phyloP scores from a whole-genome alignment of 2,888 invertebrate species.

The Scaptomyza flava region DNA sequence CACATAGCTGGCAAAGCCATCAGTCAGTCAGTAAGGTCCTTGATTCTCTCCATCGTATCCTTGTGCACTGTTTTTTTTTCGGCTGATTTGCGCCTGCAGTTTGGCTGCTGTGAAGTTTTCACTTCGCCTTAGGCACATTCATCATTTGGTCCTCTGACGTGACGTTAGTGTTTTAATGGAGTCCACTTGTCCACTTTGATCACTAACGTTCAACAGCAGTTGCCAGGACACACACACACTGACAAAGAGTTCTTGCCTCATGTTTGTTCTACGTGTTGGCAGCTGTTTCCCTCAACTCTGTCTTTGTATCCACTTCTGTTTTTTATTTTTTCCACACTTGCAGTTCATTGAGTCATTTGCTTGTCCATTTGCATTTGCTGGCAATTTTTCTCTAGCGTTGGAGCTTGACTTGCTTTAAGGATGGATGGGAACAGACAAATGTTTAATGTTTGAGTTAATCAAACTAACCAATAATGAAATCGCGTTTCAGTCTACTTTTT shows the following conservation, averaged over 20 bases:
- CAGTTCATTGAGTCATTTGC: slow-evolving; percentile 67
- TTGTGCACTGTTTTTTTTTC: slow-evolving; percentile 41
- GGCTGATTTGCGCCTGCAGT: slow-evolving; percentile 57
- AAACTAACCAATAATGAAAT: too few relatives aligned
- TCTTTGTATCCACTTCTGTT: background rate
- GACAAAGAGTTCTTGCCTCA: slow-evolving; percentile 6
- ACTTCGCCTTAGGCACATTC: slow-evolving; percentile 71
- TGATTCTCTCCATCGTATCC: slow-evolving; percentile 39
- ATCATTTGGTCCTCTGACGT: slow-evolving; percentile 76
- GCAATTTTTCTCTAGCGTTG: slow-evolving; percentile 55
- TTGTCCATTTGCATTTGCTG: slow-evolving; percentile 53
- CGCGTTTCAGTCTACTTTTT: too few relatives aligned
- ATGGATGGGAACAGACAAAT: background rate
- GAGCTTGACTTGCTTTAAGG: background rate
- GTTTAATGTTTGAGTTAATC: too few relatives aligned
- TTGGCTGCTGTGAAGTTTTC: slow-evolving; percentile 26
- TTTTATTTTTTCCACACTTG: slow-evolving; percentile 33
- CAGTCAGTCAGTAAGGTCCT: slow-evolving; percentile 39
- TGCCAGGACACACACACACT: background rate
- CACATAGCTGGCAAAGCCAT: slow-evolving; percentile 28
- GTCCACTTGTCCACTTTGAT: slow-evolving; percentile 78
- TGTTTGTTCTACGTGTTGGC: slow-evolving; percentile 66
- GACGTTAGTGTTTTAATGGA: slow-evolving; percentile 81
- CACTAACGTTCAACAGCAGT: slow-evolving; percentile 40
- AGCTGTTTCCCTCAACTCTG: slow-evolving; percentile 21